phyloP scores from a whole-genome alignment of 2,797 vertebrate species.

The Percopsis omiscomaycus region DNA sequence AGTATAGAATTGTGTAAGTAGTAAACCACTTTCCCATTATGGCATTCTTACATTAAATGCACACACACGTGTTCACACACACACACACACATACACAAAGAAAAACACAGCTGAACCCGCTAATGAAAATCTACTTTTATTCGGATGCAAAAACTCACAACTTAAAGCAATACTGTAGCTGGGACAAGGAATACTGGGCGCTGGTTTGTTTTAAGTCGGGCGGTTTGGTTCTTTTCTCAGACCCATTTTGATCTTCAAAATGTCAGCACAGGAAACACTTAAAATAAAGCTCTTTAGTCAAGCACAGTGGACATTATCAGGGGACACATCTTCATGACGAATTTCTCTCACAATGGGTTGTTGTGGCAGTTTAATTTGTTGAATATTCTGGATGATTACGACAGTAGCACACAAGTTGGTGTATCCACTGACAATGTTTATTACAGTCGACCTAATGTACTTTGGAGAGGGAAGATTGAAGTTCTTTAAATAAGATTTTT shows the following conservation, averaged over 20 bases:
- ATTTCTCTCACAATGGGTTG: conserved; percentile 24
- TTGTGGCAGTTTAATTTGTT: conserved; percentile 58
- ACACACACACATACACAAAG: background rate
- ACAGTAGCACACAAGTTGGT: conserved; percentile 2
- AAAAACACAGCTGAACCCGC: conserved; percentile 19
- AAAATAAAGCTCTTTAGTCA: conserved; percentile 53
- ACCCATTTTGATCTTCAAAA: conserved; percentile 47
- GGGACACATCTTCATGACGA: conserved; percentile 35
- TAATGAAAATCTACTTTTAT: conserved; percentile 81
- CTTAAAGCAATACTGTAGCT: conserved; percentile 75
- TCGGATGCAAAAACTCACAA: conserved; percentile 81
- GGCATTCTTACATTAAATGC: too few relatives aligned
- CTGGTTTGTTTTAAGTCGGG: conserved; percentile 68
- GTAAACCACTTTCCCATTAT: too few relatives aligned
- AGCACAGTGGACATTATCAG: conserved; percentile 58
- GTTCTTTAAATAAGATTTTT: conserved; percentile 33
- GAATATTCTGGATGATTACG: conserved; percentile 34
- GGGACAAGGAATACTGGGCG: conserved; percentile 71
- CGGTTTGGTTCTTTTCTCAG: conserved; percentile 51
- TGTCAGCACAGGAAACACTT: conserved; percentile 59
- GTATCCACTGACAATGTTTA: conserved; percentile 60
- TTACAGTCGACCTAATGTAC: conserved; percentile 43
- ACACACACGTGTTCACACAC: too few relatives aligned
- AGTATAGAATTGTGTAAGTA: too few relatives aligned
- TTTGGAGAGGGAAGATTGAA: conserved; percentile 40